phyloP scores from a whole-genome alignment of 2,888 invertebrate species.

The Catocala nupta region DNA sequence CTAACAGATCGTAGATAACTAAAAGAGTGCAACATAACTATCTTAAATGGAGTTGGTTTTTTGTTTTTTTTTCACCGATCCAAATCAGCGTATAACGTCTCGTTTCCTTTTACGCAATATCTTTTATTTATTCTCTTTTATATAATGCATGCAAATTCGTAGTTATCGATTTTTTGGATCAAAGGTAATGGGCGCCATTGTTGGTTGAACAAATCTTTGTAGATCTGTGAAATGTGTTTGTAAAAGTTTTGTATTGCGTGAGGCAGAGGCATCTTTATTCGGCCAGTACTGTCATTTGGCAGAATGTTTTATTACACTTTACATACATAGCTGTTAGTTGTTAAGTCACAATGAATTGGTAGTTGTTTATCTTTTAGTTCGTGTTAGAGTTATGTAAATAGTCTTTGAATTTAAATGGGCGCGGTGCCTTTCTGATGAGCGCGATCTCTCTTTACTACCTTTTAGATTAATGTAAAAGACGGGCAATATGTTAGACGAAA shows the following conservation, averaged over 20 bases:
- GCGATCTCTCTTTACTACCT: neutral
- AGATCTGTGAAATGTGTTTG: constrained; percentile 25
- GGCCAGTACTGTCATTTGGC: constrained; percentile 4
- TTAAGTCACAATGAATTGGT: neutral
- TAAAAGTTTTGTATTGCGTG: constrained; percentile 23
- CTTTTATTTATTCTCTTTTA: constrained; percentile 53
- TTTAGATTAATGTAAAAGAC: neutral
- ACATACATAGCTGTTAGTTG: neutral
- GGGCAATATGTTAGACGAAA: neutral
- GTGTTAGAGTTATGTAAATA: constrained; percentile 2
- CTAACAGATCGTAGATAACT: constrained; percentile 66
- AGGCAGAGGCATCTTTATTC: constrained; percentile 6
- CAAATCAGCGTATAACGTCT: constrained; percentile 57
- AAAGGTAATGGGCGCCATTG: constrained; percentile 43
- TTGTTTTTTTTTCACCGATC: constrained; percentile 58
- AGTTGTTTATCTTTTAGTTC: neutral
- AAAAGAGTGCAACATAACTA: constrained; percentile 57
- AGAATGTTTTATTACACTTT: neutral
- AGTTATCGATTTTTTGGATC: constrained; percentile 47
- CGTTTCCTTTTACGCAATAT: constrained; percentile 59
- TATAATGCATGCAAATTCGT: constrained; percentile 53
- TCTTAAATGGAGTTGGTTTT: constrained; percentile 54
- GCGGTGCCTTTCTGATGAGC: neutral
- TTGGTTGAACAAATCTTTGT: constrained; percentile 23
- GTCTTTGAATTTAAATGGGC: neutral